phyloP scores from a whole-genome alignment of 2,113 vertebrate genomes.

The Pteronura brasiliensis region DNA sequence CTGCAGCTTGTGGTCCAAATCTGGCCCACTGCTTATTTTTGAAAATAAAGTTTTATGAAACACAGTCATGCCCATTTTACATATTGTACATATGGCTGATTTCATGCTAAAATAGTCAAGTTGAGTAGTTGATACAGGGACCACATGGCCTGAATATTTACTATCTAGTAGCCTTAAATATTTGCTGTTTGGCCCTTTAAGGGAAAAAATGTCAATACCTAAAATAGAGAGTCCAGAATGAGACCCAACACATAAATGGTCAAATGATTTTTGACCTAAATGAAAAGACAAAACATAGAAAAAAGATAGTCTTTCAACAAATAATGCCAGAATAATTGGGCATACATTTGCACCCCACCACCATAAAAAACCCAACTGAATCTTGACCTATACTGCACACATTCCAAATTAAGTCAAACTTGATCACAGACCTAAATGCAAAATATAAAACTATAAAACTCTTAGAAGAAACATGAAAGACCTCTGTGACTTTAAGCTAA shows the following conservation, averaged over 20 bases:
- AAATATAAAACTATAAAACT: background rate
- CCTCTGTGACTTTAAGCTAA: background rate
- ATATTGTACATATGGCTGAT: background rate
- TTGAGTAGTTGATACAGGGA: background rate
- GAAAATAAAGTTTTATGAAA: background rate
- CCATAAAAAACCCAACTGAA: background rate
- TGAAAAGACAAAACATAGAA: background rate
- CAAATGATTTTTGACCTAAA: background rate
- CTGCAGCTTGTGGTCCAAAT: background rate
- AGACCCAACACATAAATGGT: background rate
- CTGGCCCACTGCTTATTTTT: background rate
- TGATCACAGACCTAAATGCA: background rate
- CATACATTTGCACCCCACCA: background rate
- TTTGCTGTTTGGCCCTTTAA: background rate
- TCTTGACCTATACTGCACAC: background rate
- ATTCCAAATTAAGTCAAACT: background rate
- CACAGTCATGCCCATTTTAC: background rate
- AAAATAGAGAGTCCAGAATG: background rate
- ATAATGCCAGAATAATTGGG: background rate
- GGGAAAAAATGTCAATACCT: background rate
- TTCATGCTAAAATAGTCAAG: background rate
- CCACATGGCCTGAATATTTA: background rate
- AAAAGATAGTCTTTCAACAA: background rate
- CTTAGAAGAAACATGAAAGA: background rate
- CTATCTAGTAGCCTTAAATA: background rate